Conservation (phyloP, 2,888 invertebrate genomes). For the Heliconius erato region DNA sequence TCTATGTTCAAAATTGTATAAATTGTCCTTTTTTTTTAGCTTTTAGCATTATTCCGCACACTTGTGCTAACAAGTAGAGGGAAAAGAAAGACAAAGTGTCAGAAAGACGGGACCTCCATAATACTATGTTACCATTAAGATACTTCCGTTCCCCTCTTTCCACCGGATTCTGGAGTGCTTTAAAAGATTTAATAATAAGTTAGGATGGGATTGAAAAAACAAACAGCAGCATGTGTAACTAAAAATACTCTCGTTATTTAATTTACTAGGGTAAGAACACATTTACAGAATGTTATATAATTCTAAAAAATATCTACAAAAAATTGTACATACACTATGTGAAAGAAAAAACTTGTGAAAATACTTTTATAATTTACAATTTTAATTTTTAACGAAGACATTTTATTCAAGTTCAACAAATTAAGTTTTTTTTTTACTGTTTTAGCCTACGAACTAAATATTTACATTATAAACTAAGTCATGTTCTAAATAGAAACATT, state of each 20-base stretch:
- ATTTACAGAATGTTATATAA: constrained; percentile 85
- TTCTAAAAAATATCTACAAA: constrained; percentile 85
- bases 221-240: constrained; percentile 80
- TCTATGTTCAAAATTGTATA: too few species aligned
- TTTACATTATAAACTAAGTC: constrained; percentile 80
- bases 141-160: neutral
- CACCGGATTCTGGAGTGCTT: neutral
- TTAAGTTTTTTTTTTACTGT: constrained; percentile 80
- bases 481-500: constrained; percentile 73
- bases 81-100: neutral
- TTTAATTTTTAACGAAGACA: constrained; percentile 81
- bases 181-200: neutral
- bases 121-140: neutral
- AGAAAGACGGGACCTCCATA: neutral
- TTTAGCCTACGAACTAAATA: constrained; percentile 71
- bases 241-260: constrained; percentile 86
- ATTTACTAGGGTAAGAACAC: constrained; percentile 87
- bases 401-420: constrained; percentile 83
- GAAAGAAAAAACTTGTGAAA: constrained; percentile 81
- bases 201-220: constrained; percentile 58
- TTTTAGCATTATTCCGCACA: neutral
- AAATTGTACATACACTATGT: constrained; percentile 83
- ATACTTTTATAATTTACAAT: constrained; percentile 80
- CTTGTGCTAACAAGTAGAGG: neutral
- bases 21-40: neutral